Conservation (phyloP, 2,797 vertebrate genomes). For the Spatula clypeata region DNA sequence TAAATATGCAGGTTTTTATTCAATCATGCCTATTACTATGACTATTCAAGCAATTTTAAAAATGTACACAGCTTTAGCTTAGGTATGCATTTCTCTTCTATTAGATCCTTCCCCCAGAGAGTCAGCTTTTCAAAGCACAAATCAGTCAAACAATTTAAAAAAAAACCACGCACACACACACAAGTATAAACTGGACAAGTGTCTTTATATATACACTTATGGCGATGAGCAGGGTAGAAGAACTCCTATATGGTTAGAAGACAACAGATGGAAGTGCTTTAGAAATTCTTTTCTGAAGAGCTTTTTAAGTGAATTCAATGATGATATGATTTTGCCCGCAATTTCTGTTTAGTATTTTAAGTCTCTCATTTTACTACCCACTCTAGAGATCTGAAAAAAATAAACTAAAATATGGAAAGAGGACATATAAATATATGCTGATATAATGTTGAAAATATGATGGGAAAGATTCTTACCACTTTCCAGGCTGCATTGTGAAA, state of each 20-base stretch:
- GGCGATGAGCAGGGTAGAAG: neutral
- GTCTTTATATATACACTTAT: neutral
- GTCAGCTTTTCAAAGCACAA: neutral
- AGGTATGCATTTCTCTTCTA: slow-evolving; percentile 1
- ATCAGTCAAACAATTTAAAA: neutral
- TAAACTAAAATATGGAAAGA: slow-evolving; percentile 33
- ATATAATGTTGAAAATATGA: neutral
- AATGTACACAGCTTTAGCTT: neutral
- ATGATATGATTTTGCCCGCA: neutral
- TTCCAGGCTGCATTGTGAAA: neutral
- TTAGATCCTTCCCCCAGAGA: neutral
- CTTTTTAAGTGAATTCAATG: slow-evolving; percentile 14
- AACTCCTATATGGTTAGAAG: neutral
- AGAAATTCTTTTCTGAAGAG: neutral
- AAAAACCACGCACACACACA: neutral
- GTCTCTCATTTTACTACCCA: slow-evolving; percentile 19
- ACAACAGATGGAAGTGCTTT: slow-evolving; percentile 7
- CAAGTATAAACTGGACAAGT: neutral
- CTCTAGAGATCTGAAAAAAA: neutral
- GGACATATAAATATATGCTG: neutral
- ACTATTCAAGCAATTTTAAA: neutral
- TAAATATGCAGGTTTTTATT: slow-evolving; percentile 41
- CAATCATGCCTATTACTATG: neutral
- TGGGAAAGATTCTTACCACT: neutral
- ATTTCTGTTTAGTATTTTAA: slow-evolving; percentile 32